phyloP scores from a whole-genome alignment of 2,113 vertebrate genomes.

The Morone saxatilis region DNA sequence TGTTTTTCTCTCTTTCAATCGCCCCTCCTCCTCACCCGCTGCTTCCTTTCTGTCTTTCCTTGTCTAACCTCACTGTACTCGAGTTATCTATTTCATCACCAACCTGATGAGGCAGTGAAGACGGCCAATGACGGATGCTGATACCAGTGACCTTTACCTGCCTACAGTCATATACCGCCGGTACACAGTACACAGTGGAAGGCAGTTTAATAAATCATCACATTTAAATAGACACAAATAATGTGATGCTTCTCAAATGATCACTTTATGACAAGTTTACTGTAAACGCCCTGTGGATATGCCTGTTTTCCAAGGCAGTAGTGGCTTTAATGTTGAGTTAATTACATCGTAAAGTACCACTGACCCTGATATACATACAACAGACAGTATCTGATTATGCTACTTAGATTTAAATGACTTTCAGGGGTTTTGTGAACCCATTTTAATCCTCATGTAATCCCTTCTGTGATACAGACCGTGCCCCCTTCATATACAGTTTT shows the following conservation, averaged over 20 bases:
- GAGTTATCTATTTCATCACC: constrained; percentile 3
- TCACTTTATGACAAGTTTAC: background rate
- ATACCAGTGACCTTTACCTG: constrained; percentile 30
- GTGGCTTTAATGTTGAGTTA: background rate
- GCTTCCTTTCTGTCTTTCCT: background rate
- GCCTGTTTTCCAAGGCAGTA: too few relatives aligned
- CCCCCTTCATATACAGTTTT: too few relatives aligned
- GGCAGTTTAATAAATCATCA: background rate
- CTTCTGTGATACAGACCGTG: too few relatives aligned
- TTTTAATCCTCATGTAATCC: too few relatives aligned
- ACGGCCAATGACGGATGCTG: constrained; percentile 27
- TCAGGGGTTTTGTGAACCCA: too few relatives aligned
- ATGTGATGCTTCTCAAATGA: background rate
- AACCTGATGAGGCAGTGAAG: constrained; percentile 19
- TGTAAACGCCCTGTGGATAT: background rate
- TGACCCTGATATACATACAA: background rate
- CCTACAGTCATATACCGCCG: background rate
- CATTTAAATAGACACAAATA: background rate
- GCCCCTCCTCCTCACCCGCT: background rate
- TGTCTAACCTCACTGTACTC: background rate
- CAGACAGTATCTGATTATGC: background rate
- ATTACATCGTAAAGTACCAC: background rate
- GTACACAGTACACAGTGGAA: background rate
- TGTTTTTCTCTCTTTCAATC: background rate
- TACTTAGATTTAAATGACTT: background rate